Conservation (phyloP, 2,113 vertebrate genomes). For the Geococcyx californianus region DNA sequence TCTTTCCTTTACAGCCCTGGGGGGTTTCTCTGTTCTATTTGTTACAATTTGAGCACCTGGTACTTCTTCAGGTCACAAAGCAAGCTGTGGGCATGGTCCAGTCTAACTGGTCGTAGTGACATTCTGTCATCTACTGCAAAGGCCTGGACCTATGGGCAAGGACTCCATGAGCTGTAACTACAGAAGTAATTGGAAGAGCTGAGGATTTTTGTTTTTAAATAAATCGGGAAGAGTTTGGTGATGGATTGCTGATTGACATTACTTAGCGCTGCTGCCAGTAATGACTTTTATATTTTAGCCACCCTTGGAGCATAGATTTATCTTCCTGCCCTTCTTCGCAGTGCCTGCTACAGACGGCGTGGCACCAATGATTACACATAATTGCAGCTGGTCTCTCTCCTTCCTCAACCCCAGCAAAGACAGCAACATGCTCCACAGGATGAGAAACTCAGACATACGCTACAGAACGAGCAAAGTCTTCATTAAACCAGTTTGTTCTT, state of each 20-base stretch:
- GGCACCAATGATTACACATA: neutral
- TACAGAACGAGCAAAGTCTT: neutral
- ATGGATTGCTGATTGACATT: neutral
- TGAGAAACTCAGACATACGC: neutral
- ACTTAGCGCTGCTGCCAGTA: neutral
- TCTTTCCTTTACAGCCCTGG: neutral
- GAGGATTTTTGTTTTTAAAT: neutral
- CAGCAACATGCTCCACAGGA: fast-evolving
- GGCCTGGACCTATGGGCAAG: fast-evolving
- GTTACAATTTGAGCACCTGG: neutral
- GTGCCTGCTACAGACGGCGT: neutral
- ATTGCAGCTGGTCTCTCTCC: neutral
- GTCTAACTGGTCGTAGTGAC: neutral
- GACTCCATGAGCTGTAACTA: neutral
- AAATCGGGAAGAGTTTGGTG: neutral
- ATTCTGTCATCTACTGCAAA: neutral
- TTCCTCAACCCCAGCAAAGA: neutral
- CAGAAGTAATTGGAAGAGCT: neutral
- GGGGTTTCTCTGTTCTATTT: neutral
- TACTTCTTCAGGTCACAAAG: neutral
- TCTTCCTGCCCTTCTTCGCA: neutral
- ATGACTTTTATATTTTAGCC: neutral
- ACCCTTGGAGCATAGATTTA: neutral
- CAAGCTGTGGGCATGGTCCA: too few relatives aligned
- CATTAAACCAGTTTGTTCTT: neutral